phyloP scores from a whole-genome alignment of 2,888 invertebrate genomes.

The Cerastis leucographa region DNA sequence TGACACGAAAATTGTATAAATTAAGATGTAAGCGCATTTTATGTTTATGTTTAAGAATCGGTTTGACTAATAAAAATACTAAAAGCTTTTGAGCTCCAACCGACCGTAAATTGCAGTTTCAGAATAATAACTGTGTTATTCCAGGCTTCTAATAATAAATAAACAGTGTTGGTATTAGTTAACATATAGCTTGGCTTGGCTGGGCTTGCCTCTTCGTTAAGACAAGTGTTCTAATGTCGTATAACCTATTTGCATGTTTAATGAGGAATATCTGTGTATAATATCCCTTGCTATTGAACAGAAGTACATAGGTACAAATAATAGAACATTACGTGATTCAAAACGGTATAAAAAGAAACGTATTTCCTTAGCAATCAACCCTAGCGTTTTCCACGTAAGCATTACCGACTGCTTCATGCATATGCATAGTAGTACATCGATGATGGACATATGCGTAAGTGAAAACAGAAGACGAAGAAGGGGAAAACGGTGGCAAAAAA shows the following conservation, averaged over 20 bases:
- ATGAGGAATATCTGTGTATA: neutral
- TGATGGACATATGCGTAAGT: neutral
- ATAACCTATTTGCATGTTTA: neutral
- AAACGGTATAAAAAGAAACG: neutral
- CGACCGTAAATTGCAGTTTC: neutral
- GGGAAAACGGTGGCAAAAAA: neutral
- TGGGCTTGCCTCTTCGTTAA: neutral
- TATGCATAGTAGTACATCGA: no score
- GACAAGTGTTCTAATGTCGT: neutral
- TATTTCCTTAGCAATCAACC: neutral
- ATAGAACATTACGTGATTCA: neutral
- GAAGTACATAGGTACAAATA: neutral
- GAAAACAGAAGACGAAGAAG: no score
- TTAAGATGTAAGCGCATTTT: neutral
- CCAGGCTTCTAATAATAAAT: neutral
- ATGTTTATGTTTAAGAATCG: neutral
- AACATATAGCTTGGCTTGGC: neutral
- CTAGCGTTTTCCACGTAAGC: neutral
- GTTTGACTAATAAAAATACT: neutral
- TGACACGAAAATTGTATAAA: no score
- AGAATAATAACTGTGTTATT: neutral
- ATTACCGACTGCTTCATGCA: neutral
- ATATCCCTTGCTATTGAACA: neutral
- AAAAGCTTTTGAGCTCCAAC: neutral
- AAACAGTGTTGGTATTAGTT: neutral